Conservation (phyloP, 2,888 invertebrate genomes). For the Scaptomyza tumidula region DNA sequence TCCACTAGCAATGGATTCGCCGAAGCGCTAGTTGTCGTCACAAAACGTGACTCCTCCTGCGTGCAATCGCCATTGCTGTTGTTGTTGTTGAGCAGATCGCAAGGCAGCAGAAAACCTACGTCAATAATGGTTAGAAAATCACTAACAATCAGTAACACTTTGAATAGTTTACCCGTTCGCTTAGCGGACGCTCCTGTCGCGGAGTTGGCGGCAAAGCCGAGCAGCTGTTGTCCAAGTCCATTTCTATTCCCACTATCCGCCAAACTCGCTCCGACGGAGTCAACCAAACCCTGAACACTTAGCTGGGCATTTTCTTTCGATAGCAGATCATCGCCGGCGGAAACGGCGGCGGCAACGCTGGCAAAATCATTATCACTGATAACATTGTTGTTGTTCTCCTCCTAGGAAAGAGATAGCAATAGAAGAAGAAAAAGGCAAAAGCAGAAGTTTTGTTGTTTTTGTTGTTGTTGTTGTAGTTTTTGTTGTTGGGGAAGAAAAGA, state of each 20-base stretch:
- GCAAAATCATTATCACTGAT: constrained; percentile 69
- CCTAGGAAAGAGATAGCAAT: constrained; percentile 82
- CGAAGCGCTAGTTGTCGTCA: constrained; percentile 85
- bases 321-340: constrained; percentile 72
- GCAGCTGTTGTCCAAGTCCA: constrained; percentile 42
- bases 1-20: constrained; percentile 95
- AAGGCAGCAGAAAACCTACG: constrained; percentile 52
- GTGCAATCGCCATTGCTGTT: constrained; percentile 54
- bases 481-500: constrained; percentile 82
- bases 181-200: constrained; percentile 46
- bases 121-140: not conserved
- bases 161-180: constrained; percentile 30
- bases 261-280: constrained; percentile 66
- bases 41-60: constrained; percentile 69
- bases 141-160: not conserved
- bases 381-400: constrained; percentile 83
- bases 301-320: constrained; percentile 76
- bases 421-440: constrained; percentile 43
- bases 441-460: constrained; percentile 40
- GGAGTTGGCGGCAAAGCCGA: constrained; percentile 63
- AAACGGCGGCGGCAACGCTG: constrained; percentile 69
- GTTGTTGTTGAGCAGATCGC: constrained; percentile 68
- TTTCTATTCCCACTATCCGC: constrained; percentile 50
- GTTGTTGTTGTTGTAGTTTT: constrained; percentile 43
- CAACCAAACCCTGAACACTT: constrained; percentile 65